Base-by-base conservation (phyloP, 2,113 vertebrate species). In the Sorex fumeus region DNA sequence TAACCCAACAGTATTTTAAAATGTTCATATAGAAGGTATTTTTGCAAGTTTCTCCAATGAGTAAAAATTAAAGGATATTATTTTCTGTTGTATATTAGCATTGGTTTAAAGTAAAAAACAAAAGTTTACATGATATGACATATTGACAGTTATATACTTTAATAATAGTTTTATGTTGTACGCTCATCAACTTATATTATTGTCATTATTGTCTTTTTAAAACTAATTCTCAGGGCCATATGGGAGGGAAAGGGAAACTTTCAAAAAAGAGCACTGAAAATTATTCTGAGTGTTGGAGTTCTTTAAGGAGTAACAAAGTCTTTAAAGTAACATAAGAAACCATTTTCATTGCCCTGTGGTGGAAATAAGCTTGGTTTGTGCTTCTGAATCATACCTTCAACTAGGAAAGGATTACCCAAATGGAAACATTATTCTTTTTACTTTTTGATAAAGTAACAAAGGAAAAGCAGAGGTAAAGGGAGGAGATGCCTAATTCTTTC, bases 181-280 rank as follows among this genome's bases (percentile, higher is more conserved):
- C 13, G 5, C 47, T 8, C 76, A 76, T 60, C 83, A 91, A 72
- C 21, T 66, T 40, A 23, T 32, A 72, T 25, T n/a, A 9, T 91
- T 50, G 47, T 50, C 13, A 13, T 50, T 50, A 13, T 50, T 13
- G 9, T 50, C 13, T n/a, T 81, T 72, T 28, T 84, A 87, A 27
- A 86, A 10, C 71, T 80, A 71, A 76, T 94, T 86, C 23, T 64
- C 53, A 78, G 13, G 27, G 76, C 27, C 28, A 67, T 72, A 36
- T 71, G 75, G 5, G 40, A 60, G 70, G 25, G 25, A 85, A 77
- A 94, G 91, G 23, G 66, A 88, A 60, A 28, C 1, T 19, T 6
- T 23, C 5, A 6, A n/a, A 70, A 40, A 87, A 83, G 67, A 80
- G 13, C 64, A 79, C 81, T 36, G 67, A 25, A 60, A 6, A 32